Percentiles rank a stretch among this genome's conserved stretches.
Evolutionary conservation across 2,888 invertebrate species (phyloP).

Genomic region (Aspidapion aeneum): DNA sequence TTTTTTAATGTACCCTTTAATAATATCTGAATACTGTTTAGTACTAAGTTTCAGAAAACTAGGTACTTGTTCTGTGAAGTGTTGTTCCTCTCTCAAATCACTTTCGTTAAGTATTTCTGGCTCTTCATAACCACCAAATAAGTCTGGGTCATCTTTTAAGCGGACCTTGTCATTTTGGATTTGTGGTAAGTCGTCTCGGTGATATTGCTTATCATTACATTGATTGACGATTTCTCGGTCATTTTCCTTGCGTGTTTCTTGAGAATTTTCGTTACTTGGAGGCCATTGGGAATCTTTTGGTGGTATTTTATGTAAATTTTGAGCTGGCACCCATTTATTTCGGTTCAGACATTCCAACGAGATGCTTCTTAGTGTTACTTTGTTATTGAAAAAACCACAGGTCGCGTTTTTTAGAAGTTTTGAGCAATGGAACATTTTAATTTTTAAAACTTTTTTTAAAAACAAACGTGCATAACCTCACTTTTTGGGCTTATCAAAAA

Average conservation of each 20-base stretch:
- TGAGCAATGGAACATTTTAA: neutral
- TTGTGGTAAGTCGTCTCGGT: neutral
- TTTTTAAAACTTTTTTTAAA: no score
- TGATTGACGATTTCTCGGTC: neutral
- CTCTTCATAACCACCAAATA: constrained; percentile 52
- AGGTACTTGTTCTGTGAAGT: constrained; percentile 51
- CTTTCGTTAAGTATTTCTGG: constrained; percentile 44
- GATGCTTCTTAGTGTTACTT: neutral
- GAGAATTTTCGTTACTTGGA: neutral
- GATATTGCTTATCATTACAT: neutral
- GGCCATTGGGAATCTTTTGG: no score
- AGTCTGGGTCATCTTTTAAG: constrained; percentile 54
- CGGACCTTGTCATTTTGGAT: constrained; percentile 39
- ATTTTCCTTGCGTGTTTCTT: neutral
- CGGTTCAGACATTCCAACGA: neutral
- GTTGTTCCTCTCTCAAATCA: constrained; percentile 60
- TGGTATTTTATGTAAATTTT: no score
- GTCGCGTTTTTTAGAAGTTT: neutral
- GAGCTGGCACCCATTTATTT: neutral
- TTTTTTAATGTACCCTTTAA: constrained; percentile 62
- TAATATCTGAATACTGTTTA: constrained; percentile 66
- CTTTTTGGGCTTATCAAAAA: neutral
- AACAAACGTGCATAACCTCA: neutral
- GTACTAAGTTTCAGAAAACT: constrained; percentile 53
- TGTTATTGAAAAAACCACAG: neutral